These are phyloP conservation scores for Prunella strophiata DNA, from an alignment of 2,797 vertebrate genomes.

Conservation along the genomic window DNA sequence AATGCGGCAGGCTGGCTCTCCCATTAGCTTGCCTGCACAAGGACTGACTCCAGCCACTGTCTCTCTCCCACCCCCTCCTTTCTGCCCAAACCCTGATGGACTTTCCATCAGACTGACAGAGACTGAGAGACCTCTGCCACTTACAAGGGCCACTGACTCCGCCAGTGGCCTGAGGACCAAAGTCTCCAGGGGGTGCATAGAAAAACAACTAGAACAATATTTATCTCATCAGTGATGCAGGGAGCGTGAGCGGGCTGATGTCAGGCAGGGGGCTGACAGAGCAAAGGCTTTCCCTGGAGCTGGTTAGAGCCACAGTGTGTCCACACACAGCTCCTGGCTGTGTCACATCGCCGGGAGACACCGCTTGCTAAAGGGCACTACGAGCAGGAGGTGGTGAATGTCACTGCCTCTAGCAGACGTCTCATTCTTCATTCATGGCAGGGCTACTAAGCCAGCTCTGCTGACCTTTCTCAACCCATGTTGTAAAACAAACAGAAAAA, in stretches of 20 bases:
- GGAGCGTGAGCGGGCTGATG: background rate
- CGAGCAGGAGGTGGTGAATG: background rate
- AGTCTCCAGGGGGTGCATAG: background rate
- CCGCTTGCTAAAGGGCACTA: conserved; percentile 34
- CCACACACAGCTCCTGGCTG: background rate
- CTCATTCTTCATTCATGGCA: conserved; percentile 53
- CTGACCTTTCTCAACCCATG: conserved; percentile 46
- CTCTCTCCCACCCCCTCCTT: background rate
- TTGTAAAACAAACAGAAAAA: background rate
- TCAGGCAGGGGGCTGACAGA: background rate
- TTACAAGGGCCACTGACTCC: conserved; percentile 49
- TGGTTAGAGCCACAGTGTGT: background rate
- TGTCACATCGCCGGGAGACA: background rate
- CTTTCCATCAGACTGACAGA: background rate
- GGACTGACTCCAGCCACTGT: background rate
- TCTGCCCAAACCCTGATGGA: conserved; percentile 42
- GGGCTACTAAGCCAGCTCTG: conserved; percentile 4
- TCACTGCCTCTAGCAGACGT: conserved; percentile 18
- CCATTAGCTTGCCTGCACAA: conserved; percentile 17
- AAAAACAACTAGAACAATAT: conserved; percentile 47
- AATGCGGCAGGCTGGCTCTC: background rate
- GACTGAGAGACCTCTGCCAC: background rate
- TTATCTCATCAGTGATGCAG: conserved; percentile 20
- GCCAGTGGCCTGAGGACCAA: background rate
- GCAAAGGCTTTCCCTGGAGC: conserved; percentile 19